Evolutionary conservation across 2,797 vertebrate genomes (phyloP).

Genomic region (Darevskia mixta): DNA sequence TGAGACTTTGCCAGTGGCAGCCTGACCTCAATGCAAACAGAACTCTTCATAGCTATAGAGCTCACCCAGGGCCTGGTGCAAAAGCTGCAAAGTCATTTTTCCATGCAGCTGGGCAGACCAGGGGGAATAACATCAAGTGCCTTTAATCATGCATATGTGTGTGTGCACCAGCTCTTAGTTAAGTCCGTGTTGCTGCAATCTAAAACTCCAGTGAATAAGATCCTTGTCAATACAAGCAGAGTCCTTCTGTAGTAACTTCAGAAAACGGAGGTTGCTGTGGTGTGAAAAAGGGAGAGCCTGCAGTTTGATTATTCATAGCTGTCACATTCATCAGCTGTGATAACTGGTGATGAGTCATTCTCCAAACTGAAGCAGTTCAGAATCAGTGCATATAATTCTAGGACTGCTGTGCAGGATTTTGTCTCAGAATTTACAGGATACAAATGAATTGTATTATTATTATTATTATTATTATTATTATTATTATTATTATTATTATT

Average conservation of each 20-base stretch:
- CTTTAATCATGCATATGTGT: background rate
- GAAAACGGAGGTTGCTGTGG: background rate
- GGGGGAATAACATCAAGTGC: background rate
- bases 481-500: background rate
- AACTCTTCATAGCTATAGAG: background rate
- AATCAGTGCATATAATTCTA: background rate
- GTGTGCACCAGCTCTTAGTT: background rate
- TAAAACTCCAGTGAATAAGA: constrained; percentile 32
- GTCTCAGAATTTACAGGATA: background rate
- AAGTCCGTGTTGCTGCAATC: background rate
- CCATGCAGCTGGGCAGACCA: background rate
- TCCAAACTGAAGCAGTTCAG: background rate
- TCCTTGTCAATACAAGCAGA: constrained; percentile 16
- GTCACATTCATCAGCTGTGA: background rate
- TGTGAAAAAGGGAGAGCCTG: background rate
- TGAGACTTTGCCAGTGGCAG: too few species aligned
- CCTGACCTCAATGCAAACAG: background rate
- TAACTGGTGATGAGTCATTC: background rate
- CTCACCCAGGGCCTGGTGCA: background rate
- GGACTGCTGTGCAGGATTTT: background rate
- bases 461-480: background rate
- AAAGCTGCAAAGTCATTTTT: background rate
- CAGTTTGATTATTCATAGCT: background rate
- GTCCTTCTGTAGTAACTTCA: constrained; percentile 15
- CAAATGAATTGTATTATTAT: background rate